phyloP scores from a whole-genome alignment of 2,888 invertebrate species.

The Cryptocephalus moraei region DNA sequence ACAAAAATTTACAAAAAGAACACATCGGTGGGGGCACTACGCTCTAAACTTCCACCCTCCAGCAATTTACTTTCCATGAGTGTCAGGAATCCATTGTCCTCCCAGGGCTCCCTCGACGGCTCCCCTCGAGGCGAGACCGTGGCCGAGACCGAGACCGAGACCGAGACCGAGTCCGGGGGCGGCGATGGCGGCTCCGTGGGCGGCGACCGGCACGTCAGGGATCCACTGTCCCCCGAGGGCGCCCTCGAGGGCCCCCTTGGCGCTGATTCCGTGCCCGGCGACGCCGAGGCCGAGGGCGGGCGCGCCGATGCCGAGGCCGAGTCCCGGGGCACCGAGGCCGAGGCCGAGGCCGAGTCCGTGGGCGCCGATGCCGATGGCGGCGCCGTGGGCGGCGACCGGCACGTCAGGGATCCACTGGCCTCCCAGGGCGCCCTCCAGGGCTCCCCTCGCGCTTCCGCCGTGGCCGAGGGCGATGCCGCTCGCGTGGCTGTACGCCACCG shows the following conservation, averaged over 20 bases:
- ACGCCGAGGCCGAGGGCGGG: conserved; percentile 1
- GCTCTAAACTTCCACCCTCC: too few relatives aligned
- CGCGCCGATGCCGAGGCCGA: conserved; percentile 6
- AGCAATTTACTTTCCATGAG: conserved; percentile 1
- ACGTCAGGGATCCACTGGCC: conserved; percentile 26
- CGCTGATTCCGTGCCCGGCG: not conserved
- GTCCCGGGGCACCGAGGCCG: not conserved
- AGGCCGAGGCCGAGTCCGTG: conserved; percentile 17
- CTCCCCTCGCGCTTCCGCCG: conserved; percentile 9
- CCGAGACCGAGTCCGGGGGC: not conserved
- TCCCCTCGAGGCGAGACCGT: conserved; percentile 9
- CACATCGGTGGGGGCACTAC: too few relatives aligned
- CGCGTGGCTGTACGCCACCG: too few relatives aligned
- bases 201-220: conserved; percentile 16
- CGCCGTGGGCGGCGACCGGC: not conserved
- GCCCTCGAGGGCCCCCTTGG: conserved; percentile 14
- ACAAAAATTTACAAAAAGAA: too few relatives aligned
- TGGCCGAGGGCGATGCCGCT: conserved; percentile 4
- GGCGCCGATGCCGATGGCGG: conserved; percentile 9
- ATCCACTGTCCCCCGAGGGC: conserved; percentile 25
- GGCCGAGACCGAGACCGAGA: conserved; percentile 6
- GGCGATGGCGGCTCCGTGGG: not conserved
- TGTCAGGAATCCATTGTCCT: conserved; percentile 26
- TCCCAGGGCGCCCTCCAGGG: conserved; percentile 19
- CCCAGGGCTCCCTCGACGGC: conserved; percentile 17